A percentile compares a stretch with the other conserved stretches of the same genome.
phyloP scores from a whole-genome alignment of 92 coral and sea anemone genomes.

The Heliopora coerulea region DNA sequence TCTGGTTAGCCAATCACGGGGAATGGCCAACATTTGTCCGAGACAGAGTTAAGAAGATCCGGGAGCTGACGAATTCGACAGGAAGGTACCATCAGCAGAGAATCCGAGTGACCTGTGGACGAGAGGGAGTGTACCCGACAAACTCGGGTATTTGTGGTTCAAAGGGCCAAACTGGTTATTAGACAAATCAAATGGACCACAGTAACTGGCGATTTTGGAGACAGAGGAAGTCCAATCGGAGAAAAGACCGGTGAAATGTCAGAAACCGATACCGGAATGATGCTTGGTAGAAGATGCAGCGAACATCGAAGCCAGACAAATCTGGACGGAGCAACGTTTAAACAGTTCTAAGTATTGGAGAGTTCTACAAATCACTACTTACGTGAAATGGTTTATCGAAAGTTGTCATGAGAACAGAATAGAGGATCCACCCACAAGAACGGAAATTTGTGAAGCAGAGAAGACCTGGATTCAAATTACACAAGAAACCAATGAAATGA shows the following conservation, averaged over 20 bases:
- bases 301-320: neutral
- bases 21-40: constrained; percentile 5
- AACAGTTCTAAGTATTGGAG: constrained; percentile 24
- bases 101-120: constrained; percentile 18
- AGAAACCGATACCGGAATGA: neutral
- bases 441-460: constrained; percentile 48
- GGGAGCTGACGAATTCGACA: neutral
- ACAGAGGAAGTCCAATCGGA: constrained; percentile 4
- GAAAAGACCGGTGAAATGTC: neutral
- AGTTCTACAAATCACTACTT: neutral
- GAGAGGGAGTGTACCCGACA: neutral
- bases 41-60: neutral
- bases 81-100: constrained; percentile 23
- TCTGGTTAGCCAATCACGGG: constrained; percentile 19
- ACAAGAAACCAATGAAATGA: too few relatives aligned
- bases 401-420: neutral
- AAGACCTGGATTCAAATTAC: constrained; percentile 38
- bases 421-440: constrained; percentile 43
- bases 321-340: neutral
- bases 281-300: too few relatives aligned
- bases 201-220: neutral
- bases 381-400: neutral
- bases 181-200: neutral
- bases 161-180: constrained; percentile 16
- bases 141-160: neutral